These are phyloP conservation scores for Forbesichthys papilliferus DNA, from an alignment of 2,113 vertebrate genomes.

Conservation along the genomic window DNA sequence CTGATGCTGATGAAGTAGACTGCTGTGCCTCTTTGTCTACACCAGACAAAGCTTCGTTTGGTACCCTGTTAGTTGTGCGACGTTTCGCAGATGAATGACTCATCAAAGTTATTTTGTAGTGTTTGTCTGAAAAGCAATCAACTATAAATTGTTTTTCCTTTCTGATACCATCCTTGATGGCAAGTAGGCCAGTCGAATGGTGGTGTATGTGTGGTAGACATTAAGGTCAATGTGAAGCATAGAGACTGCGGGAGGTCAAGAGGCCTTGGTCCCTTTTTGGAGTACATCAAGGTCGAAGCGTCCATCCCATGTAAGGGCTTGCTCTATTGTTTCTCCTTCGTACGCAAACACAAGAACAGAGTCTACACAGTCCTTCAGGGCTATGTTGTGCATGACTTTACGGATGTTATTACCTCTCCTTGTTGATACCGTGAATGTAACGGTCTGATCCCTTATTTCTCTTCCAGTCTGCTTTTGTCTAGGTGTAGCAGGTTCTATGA, in stretches of 20 bases:
- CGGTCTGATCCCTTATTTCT: neutral
- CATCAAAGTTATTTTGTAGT: neutral
- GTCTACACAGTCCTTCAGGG: neutral
- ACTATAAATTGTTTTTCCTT: neutral
- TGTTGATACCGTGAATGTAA: neutral
- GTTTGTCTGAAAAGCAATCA: neutral
- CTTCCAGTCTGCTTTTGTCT: neutral
- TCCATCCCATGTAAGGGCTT: conserved; percentile 1
- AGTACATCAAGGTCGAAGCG: neutral
- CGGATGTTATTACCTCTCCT: neutral
- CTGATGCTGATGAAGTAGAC: too few species aligned
- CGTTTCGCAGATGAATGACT: too few species aligned
- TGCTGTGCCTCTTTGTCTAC: too few species aligned
- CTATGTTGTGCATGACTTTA: neutral
- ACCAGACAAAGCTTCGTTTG: too few species aligned
- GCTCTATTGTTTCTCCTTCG: neutral
- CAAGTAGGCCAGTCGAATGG: neutral
- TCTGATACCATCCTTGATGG: too few species aligned
- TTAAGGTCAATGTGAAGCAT: too few species aligned
- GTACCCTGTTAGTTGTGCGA: too few species aligned
- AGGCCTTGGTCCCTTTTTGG: too few species aligned
- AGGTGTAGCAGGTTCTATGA: neutral
- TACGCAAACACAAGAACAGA: conserved; percentile 1
- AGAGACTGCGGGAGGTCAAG: too few species aligned
- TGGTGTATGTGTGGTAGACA: too few species aligned